Evolutionary conservation across 2,888 invertebrate species (phyloP), one percentile per base, ranked within the genome.

Genomic region (Taphrorychus bicolor): DNA sequence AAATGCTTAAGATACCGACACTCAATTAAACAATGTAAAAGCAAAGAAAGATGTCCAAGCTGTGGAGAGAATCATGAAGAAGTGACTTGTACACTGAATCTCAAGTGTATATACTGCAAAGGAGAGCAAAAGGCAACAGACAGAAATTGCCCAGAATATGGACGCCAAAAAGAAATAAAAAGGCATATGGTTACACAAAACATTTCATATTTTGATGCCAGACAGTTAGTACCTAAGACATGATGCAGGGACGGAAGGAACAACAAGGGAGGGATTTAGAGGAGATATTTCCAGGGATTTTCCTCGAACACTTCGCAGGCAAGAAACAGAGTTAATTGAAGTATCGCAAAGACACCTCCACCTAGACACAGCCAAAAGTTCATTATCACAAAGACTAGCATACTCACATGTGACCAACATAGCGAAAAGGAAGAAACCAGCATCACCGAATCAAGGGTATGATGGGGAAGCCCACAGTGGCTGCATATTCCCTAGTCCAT

Each of bases 81-180:
- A 14, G 48, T 7, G 5, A n/a, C 7, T 5, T 19, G 52, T 52
- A 18, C 14, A 14, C 52, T 9, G 14, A 5, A 52, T 5, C 7
- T 16, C n/a, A 45, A 14, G 32, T 32, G 32, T 32, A 11, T 32
- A 11, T 11, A 32, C 11, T 32, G 32, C 32, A 32, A 5, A 32
- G 9, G 19, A 19, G 17, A 5, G 17, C 52, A 52, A 7, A 52
- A 21, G 14, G 21, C 52, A 7, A 52, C 52, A 9, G 52, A 52
- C 9, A 52, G 52, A 52, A 16, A 52, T 5, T 52, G 52, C 52
- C 21, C 52, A 52, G 1, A 52, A 19, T 52, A 52, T 18, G 21
- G 19, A 52, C 18, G 52, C 7, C 52, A 52, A 52, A 21, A 16
- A 52, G 52, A 52, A 14, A 52, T 52, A 9, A 52, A 52, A 18